Percentiles rank a stretch among this genome's conserved stretches.
These are phyloP conservation scores for Labeo rohita DNA, from an alignment of 2,113 vertebrate species.

Conservation along the genomic window DNA sequence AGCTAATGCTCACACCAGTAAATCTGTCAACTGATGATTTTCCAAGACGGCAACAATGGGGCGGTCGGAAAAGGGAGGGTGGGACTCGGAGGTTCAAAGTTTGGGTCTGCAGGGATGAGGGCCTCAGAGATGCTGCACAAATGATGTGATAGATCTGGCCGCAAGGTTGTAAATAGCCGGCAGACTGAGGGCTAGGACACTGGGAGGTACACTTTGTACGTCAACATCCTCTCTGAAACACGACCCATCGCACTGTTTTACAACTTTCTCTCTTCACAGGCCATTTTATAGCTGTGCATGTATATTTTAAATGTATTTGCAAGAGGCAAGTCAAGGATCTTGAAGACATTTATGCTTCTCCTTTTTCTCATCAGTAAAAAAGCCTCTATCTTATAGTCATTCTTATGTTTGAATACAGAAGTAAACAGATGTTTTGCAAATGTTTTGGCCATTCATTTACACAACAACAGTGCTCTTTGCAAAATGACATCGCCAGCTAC, in stretches of 20 bases:
- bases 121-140: conserved; percentile 47
- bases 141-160: conserved; percentile 51
- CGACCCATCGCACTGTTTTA: conserved; percentile 33
- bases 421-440: background rate
- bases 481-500: too few relatives aligned
- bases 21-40: conserved; percentile 63
- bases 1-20: conserved; percentile 57
- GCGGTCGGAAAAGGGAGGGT: conserved; percentile 39
- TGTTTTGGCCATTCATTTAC: too few relatives aligned
- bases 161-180: conserved; percentile 47
- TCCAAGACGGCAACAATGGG: conserved; percentile 48
- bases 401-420: background rate
- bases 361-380: conserved; percentile 8
- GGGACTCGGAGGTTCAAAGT: conserved; percentile 51
- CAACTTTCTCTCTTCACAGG: conserved; percentile 20
- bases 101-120: conserved; percentile 37
- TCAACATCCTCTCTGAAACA: conserved; percentile 23
- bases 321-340: background rate
- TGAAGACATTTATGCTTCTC: conserved; percentile 23
- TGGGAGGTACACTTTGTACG: conserved; percentile 35
- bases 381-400: background rate
- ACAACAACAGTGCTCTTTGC: too few relatives aligned
- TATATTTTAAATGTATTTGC: conserved; percentile 23
- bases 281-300: background rate
- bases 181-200: conserved; percentile 33